These are phyloP conservation scores for Macrophya annulata DNA, from an alignment of 2,888 invertebrate species.

Conservation along the genomic window DNA sequence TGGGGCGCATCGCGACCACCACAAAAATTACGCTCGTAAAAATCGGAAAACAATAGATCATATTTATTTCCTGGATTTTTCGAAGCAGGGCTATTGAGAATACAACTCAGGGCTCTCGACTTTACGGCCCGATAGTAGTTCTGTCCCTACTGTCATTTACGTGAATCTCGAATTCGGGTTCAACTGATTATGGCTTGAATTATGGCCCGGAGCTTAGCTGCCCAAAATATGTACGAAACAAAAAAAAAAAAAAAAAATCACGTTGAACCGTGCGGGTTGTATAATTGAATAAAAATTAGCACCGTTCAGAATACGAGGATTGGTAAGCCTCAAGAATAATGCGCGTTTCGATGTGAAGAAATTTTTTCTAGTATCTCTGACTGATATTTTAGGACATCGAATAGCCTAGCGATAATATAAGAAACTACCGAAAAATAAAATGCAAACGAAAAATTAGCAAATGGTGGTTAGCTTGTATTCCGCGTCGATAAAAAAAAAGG, in stretches of 20 bases:
- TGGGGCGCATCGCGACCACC: no score
- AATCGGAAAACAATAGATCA: no score
- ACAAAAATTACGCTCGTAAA: no score
- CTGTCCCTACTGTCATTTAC: not conserved
- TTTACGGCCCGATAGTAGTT: no score
- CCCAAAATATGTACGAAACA: not conserved
- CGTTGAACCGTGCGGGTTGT: not conserved
- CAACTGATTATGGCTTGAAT: not conserved
- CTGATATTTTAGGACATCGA: not conserved
- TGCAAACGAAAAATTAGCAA: not conserved
- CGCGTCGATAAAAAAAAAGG: not conserved
- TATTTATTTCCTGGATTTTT: no score
- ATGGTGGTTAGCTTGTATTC: not conserved
- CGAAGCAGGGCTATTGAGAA: no score
- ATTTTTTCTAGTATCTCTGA: not conserved
- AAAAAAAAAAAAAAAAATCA: not conserved
- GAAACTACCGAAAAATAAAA: not conserved
- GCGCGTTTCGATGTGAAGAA: not conserved
- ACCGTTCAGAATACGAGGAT: not conserved
- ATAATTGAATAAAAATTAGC: not conserved
- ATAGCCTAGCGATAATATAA: not conserved
- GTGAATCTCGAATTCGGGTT: not conserved
- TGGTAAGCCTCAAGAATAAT: not conserved
- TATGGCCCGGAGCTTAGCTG: not conserved
- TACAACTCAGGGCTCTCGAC: no score